These are phyloP conservation scores for Asbolus verrucosus DNA, from an alignment of 1,140 invertebrate species.

Conservation along the genomic window DNA sequence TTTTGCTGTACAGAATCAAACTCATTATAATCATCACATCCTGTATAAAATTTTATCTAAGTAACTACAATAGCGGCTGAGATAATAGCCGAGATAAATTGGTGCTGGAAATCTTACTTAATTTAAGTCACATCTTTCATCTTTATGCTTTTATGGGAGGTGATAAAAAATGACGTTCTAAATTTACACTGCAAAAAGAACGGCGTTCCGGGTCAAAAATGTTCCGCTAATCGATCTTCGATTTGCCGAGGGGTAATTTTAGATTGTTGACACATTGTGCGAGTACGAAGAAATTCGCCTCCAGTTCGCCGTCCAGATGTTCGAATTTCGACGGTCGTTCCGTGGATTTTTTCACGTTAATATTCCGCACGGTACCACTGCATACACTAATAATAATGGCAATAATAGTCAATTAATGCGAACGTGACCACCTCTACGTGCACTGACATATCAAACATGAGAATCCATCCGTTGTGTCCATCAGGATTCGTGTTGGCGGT, in stretches of 20 bases:
- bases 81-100: neutral
- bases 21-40: too few species aligned
- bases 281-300: neutral
- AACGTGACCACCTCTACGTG: conserved; percentile 31
- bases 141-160: conserved; percentile 9
- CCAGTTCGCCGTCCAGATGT: neutral
- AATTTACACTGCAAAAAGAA: neutral
- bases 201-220: neutral
- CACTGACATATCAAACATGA: conserved; percentile 1
- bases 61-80: neutral
- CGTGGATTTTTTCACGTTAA: neutral
- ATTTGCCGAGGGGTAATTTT: conserved; percentile 13
- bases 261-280: neutral
- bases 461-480: neutral
- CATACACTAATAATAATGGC: conserved; percentile 9
- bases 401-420: conserved; percentile 40
- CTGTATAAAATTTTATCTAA: neutral
- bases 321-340: neutral
- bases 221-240: conserved; percentile 22
- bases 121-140: neutral
- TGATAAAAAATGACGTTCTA: conserved; percentile 12
- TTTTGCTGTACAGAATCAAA: too few species aligned
- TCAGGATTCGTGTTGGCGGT: conserved; percentile 45
- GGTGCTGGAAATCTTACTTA: neutral
- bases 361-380: neutral